Evolutionary conservation across 2,888 invertebrate species (phyloP), one percentile per base, ranked within the genome.

Genomic region (Epirrita christyi): DNA sequence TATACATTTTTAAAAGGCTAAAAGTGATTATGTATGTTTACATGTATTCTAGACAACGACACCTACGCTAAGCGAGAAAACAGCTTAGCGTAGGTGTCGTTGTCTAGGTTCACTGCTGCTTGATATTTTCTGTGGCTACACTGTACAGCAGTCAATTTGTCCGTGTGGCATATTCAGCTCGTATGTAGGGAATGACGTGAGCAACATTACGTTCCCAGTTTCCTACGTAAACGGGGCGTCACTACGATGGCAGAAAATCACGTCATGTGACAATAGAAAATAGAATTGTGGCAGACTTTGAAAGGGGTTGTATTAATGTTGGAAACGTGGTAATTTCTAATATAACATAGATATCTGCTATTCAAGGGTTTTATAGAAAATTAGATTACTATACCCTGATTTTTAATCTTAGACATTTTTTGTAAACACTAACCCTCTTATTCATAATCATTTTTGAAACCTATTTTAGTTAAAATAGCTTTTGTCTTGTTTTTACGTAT

Each of bases 141-240:
- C 60, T 51, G 60, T 61, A 57, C 66, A 68, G 69, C 74, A 78
- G 80, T 81, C 83, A 83, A 83, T 83, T 83, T 81, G 78, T 75
- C 76, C 66, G 68, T 74, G 71, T 73, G 78, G 80, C 54, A 55
- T 46, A 56, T 49, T 57, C 58, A 50, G 58, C 53, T 53, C 54
- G 64, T 66, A 73, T 73, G 80, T 80, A 76, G 74, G 77, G 77
- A 83, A 79, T 80, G 78, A 78, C 76, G 73, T 75, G 47, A 64
- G 75, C 78, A 75, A 83, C 83, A 78, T 83, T 82, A 76, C 77
- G 75, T 77, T 75, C 74, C 67, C 64, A 75, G 76, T 75, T 78
- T 72, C 73, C 66, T 66, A 68, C 73, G 73, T 74, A 73, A 78
- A 70, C 75, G 76, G 68, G 71, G 76, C 73, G 81, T 81, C 76